A percentile compares a stretch with the other conserved stretches of the same genome.
Evolutionary conservation across 2,113 vertebrate species (phyloP).

Genomic region (Trachemys scripta): DNA sequence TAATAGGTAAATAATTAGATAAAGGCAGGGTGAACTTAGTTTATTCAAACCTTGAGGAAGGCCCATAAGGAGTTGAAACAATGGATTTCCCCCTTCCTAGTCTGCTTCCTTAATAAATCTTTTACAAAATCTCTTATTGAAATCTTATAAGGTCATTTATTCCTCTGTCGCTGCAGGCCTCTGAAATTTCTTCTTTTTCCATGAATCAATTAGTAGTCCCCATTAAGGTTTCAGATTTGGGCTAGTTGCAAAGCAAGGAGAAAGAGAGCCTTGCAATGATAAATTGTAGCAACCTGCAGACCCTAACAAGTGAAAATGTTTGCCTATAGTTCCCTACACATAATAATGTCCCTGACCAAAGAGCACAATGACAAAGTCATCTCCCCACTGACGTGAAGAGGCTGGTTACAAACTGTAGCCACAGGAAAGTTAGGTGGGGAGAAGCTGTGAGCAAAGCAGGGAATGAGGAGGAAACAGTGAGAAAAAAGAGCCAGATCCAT

Average conservation of each 20-base stretch:
- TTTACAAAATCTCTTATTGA: not conserved
- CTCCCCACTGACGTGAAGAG: not conserved
- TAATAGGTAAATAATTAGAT: not conserved
- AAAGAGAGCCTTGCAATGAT: not conserved
- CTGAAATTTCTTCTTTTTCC: not conserved
- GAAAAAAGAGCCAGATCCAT: slow-evolving; percentile 8
- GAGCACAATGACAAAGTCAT: not conserved
- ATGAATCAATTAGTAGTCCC: not conserved
- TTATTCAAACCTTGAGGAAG: not conserved
- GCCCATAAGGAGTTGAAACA: not conserved
- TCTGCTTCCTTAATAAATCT: not conserved
- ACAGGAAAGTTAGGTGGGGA: slow-evolving; percentile 4
- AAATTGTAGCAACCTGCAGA: not conserved
- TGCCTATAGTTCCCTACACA: not conserved
- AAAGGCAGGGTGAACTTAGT: not conserved
- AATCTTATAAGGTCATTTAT: not conserved
- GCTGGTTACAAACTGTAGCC: slow-evolving; percentile 11
- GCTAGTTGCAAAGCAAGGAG: not conserved
- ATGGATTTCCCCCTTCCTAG: not conserved
- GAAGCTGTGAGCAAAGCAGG: slow-evolving; percentile 47
- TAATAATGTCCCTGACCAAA: not conserved
- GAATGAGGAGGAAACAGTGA: slow-evolving; percentile 8
- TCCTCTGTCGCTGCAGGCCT: not conserved
- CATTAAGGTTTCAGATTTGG: not conserved
- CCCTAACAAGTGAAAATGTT: not conserved